Conservation (phyloP, 2,888 invertebrate genomes). For the Macaria notata region DNA sequence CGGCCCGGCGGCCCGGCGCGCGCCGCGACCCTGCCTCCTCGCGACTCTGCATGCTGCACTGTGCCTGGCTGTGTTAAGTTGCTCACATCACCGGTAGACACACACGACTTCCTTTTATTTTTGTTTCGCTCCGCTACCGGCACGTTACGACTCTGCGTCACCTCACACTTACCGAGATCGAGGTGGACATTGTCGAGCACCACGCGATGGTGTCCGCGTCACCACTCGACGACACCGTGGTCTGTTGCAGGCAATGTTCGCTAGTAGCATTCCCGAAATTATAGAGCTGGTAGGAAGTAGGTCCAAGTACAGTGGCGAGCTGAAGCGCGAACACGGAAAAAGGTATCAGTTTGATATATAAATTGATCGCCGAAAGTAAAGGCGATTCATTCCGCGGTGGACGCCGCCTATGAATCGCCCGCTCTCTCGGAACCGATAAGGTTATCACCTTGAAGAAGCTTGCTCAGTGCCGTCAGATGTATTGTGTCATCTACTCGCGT, state of each 20-base stretch:
- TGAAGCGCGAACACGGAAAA: slow-evolving; percentile 99
- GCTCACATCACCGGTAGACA: slow-evolving; percentile 81
- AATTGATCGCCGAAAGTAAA: slow-evolving; percentile 70
- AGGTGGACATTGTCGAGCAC: slow-evolving; percentile 80
- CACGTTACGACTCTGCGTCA: slow-evolving; percentile 69
- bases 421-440: slow-evolving; percentile 66
- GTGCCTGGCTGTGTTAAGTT: slow-evolving; percentile 82
- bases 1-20: slow-evolving; percentile 43
- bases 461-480: slow-evolving; percentile 84
- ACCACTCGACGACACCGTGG: slow-evolving; percentile 75
- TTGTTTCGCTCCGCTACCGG: slow-evolving; percentile 79
- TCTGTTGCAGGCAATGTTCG: slow-evolving; percentile 99
- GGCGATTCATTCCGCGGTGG: slow-evolving; percentile 66
- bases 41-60: slow-evolving; percentile 76
- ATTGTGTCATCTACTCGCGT: slow-evolving; percentile 82
- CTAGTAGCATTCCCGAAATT: slow-evolving; percentile 99
- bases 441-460: slow-evolving; percentile 78
- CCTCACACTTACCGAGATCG: slow-evolving; percentile 72
- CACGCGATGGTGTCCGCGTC: slow-evolving; percentile 76
- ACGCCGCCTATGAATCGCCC: slow-evolving; percentile 61
- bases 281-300: slow-evolving; percentile 99
- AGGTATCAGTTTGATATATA: slow-evolving; percentile 88
- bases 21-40: slow-evolving; percentile 74
- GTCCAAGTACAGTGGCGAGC: slow-evolving; percentile 99
- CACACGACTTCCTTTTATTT: slow-evolving; percentile 74